Evolutionary conservation across 1,140 invertebrate genomes (phyloP), one percentile per base, ranked within the genome.

Genomic region (Piezodorus guildinii): DNA sequence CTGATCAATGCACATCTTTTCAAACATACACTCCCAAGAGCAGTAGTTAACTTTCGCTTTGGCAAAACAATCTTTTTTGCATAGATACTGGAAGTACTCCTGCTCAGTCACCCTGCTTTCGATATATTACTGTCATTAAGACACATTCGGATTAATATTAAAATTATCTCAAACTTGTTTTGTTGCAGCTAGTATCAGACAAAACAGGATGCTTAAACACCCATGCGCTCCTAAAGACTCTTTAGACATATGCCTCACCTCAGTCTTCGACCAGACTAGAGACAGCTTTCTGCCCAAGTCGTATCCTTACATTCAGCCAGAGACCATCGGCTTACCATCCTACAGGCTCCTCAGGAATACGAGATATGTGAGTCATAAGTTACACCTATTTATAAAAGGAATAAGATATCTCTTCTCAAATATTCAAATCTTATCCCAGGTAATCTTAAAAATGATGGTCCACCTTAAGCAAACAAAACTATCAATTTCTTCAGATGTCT

Each of bases 201-300:
- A 66, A n/a, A 43, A 64, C 23, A 59, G 45, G 14, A 3, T 21
- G 19, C 39, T 61, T 21, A 63, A 62, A 16, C 65, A 59, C 67
- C 72, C 1, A 70, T 80, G 70, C 71, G 78, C 75, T 51, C 82
- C 82, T 9, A 73, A 77, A 62, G 83, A 85, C 69, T 78, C 78
- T 49, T 72, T 85, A 43, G 83, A 85, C 70, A 76, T 83, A 30
- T 72, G 81, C 52, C 69, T 85, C 44, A 71, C 76, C 27, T 73
- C 82, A 0, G 76, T 77, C 0, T 85, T 84, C 68, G 77, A 84
- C 70, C 83, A 85, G 25, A 77, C 76, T 0, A 72, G 72, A 3
- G 81, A 82, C 66, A 67, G 74, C 9, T 85, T 85, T 70, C 76
- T 79, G 0, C 80, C 82, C n/a, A 79, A 77, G 60, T 74, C 79